These are phyloP conservation scores for Idaea biselata DNA, from an alignment of 2,888 invertebrate genomes.

Conservation along the genomic window DNA sequence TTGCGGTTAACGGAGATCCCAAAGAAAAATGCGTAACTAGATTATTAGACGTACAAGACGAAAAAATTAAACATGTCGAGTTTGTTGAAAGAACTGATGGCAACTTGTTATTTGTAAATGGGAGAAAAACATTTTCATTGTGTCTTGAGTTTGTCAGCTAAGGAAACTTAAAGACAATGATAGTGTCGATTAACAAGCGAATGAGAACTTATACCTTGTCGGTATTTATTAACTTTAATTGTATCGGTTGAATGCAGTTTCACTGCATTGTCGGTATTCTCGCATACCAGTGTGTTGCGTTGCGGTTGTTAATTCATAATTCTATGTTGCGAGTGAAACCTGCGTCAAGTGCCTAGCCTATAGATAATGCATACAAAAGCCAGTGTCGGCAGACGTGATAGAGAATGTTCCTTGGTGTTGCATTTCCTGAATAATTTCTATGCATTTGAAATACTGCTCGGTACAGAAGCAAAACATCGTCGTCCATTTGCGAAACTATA, in stretches of 20 bases:
- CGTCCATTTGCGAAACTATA: conserved; percentile 6
- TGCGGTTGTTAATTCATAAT: conserved; percentile 65
- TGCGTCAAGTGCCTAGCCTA: conserved; percentile 51
- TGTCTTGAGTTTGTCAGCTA: conserved; percentile 46
- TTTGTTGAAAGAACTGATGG: conserved; percentile 50
- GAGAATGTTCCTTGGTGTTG: conserved; percentile 48
- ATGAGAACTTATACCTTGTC: conserved; percentile 66
- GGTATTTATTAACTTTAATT: conserved; percentile 71
- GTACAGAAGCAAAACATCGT: neutral
- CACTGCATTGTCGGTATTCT: conserved; percentile 61
- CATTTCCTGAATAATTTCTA: conserved; percentile 34
- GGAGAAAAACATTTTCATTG: conserved; percentile 68
- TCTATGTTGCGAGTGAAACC: conserved; percentile 68
- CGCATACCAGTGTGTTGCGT: conserved; percentile 59
- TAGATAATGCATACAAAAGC: conserved; percentile 41
- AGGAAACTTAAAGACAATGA: conserved; percentile 74
- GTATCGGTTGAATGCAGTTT: conserved; percentile 71
- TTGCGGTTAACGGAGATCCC: conserved; percentile 64
- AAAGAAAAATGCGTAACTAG: conserved; percentile 41
- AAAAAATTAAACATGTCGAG: conserved; percentile 45
- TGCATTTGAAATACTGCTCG: neutral
- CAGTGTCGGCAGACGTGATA: conserved; percentile 54
- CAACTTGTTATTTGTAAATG: conserved; percentile 57
- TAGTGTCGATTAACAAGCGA: conserved; percentile 64
- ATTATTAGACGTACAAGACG: conserved; percentile 35